Percentiles rank a stretch among this genome's conserved stretches.
These are phyloP conservation scores for Miniopterus natalensis DNA, from an alignment of 2,113 vertebrate species.

Conservation along the genomic window DNA sequence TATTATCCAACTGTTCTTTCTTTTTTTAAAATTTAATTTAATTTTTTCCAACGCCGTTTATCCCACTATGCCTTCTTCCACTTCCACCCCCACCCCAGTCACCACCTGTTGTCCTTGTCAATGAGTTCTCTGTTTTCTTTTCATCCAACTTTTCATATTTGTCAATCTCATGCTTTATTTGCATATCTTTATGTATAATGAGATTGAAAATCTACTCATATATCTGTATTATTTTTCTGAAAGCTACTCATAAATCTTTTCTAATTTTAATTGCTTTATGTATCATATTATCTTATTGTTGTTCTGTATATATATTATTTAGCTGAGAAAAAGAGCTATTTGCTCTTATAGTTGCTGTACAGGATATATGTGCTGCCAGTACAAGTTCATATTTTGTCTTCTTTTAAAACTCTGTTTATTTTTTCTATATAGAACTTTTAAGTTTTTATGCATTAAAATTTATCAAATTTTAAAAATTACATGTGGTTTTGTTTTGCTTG, in stretches of 20 bases:
- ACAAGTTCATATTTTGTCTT: neutral
- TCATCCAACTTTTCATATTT: neutral
- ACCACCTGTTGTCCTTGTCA: too few species aligned
- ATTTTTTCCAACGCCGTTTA: too few species aligned
- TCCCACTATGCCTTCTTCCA: too few species aligned
- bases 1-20: neutral
- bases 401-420: neutral
- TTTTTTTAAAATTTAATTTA: too few species aligned
- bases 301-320: neutral
- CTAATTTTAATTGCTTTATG: neutral
- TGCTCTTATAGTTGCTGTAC: neutral
- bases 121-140: too few species aligned
- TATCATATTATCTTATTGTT: neutral
- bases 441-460: neutral
- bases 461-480: neutral
- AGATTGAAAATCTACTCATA: neutral
- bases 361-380: neutral
- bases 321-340: neutral
- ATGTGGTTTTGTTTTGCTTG: neutral
- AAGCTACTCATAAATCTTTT: neutral
- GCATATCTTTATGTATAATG: neutral
- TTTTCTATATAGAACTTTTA: neutral
- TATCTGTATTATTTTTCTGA: neutral
- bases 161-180: constrained; percentile 10
- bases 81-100: too few species aligned